Evolutionary conservation across 1,140 invertebrate genomes (phyloP), one percentile per base, ranked within the genome.

Genomic region (Rhynchophorus ferrugineus): DNA sequence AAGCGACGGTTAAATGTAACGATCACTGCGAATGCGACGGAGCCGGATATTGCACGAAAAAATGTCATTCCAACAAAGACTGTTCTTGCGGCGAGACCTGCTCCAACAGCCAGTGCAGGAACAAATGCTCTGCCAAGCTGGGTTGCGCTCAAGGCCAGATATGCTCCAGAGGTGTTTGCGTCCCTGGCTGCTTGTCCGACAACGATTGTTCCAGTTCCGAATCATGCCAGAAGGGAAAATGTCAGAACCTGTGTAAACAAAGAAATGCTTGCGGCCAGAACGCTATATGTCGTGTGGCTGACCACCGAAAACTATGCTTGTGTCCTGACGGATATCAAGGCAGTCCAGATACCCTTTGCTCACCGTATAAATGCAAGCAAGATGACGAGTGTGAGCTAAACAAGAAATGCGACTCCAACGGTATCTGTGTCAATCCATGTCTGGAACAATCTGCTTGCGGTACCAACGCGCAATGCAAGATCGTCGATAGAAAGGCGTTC

Each of bases 291-390:
- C 77, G 78, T 47, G 78, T 86, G 1, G 83, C 81, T 0, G 83
- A 86, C 48, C 87, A 89, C 67, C 75, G 81, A 24, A 83, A 86
- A n/a, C 75, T 91, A 1, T 93, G 89, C 63, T 75, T 85, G 14
- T 94, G 89, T 68, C 89, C 89, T 0, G 85, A 87, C 62, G 89
- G 89, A 3, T 90, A 77, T 54, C 81, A 83, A 52, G 88, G 87
- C 1, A 85, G 90, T 63, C 85, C 85, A 6, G 80, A 75, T 39
- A 80, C 78, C 59, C 78, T 81, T 63, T 90, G 85, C 65, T 79
- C 79, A 54, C 76, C 82, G 56, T 81, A 83, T 50, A 86, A 90
- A 69, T 95, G 91, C 58, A 73, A 78, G 33, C 71, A 73, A 18
- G 82, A 92, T 64, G 71, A 78, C 1, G 89, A 94, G 57, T 95